phyloP scores from a whole-genome alignment of 2,797 vertebrate genomes.

The Zenarchopterus dispar region DNA sequence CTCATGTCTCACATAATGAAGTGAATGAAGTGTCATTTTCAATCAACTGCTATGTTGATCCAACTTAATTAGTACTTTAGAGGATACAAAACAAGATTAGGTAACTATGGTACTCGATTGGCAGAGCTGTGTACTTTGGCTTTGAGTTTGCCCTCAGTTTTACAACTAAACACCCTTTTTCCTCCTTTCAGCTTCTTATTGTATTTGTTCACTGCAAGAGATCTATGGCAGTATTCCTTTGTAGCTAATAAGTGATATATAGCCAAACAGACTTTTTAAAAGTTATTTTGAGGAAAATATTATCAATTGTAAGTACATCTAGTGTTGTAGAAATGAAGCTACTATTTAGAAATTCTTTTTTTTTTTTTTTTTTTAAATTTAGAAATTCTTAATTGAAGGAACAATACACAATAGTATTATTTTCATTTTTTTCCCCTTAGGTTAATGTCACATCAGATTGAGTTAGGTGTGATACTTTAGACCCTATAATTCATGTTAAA shows the following conservation, averaged over 20 bases:
- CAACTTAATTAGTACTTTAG: slow-evolving; percentile 78
- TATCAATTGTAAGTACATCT: slow-evolving; percentile 29
- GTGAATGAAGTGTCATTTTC: slow-evolving; percentile 75
- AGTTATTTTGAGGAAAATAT: slow-evolving; percentile 24
- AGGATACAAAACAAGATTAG: slow-evolving; percentile 74
- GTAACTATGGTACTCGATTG: slow-evolving; percentile 60
- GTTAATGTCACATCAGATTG: slow-evolving; percentile 10
- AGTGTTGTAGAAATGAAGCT: slow-evolving; percentile 4
- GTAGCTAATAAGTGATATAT: slow-evolving; percentile 3
- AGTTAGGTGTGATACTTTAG: slow-evolving; percentile 39
- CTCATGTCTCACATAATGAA: slow-evolving; percentile 76
- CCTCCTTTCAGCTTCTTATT: not conserved
- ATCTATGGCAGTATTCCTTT: slow-evolving; percentile 6
- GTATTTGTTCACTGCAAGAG: slow-evolving; percentile 2
- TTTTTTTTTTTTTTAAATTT: not conserved
- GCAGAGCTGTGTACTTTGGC: slow-evolving; percentile 56
- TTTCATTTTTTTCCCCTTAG: slow-evolving; percentile 14
- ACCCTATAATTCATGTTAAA: slow-evolving; percentile 53
- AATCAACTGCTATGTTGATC: slow-evolving; percentile 77
- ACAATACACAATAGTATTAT: no score
- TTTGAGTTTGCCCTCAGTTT: slow-evolving; percentile 46
- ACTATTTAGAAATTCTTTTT: not conserved
- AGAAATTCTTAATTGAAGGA: no score
- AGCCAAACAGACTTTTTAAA: slow-evolving; percentile 6
- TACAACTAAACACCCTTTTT: not conserved